These are phyloP conservation scores for Danaus plexippus DNA, from an alignment of 1,140 invertebrate genomes.

Conservation along the genomic window DNA sequence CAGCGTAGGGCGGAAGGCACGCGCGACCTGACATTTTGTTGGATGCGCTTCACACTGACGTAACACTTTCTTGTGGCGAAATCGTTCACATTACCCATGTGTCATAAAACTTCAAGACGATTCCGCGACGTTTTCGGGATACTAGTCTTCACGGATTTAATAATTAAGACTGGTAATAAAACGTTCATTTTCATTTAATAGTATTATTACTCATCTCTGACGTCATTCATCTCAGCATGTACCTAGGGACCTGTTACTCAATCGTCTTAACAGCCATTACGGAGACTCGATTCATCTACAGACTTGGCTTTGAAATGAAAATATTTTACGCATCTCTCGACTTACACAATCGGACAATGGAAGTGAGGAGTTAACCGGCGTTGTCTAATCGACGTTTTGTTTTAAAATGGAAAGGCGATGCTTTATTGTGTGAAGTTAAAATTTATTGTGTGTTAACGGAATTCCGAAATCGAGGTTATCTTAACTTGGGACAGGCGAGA, in stretches of 20 bases:
- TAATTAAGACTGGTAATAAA: background rate
- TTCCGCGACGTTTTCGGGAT: conserved; percentile 17
- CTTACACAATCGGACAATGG: conserved; percentile 33
- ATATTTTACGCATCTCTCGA: conserved; percentile 23
- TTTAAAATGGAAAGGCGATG: conserved; percentile 31
- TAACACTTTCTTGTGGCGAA: conserved; percentile 28
- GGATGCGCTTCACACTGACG: conserved; percentile 43
- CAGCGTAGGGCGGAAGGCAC: conserved; percentile 40
- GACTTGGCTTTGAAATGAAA: conserved; percentile 17
- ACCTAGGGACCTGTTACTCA: conserved; percentile 10
- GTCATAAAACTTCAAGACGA: conserved; percentile 23
- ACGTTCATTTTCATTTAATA: background rate
- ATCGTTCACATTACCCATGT: conserved; percentile 26
- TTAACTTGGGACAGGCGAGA: conserved; percentile 20
- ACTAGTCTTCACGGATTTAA: conserved; percentile 1
- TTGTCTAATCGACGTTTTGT: conserved; percentile 30
- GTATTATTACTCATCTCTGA: too few relatives aligned
- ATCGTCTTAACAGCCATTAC: conserved; percentile 15
- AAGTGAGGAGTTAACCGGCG: conserved; percentile 28
- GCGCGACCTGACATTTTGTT: conserved; percentile 46
- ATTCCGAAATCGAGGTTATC: conserved; percentile 30
- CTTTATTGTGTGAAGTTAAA: conserved; percentile 28
- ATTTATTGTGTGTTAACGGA: conserved; percentile 33
- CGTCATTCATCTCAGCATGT: too few relatives aligned
- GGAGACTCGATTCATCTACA: conserved; percentile 10